Conservation (phyloP, 2,113 vertebrate genomes). For the Pomatorhinus ruficollis region DNA sequence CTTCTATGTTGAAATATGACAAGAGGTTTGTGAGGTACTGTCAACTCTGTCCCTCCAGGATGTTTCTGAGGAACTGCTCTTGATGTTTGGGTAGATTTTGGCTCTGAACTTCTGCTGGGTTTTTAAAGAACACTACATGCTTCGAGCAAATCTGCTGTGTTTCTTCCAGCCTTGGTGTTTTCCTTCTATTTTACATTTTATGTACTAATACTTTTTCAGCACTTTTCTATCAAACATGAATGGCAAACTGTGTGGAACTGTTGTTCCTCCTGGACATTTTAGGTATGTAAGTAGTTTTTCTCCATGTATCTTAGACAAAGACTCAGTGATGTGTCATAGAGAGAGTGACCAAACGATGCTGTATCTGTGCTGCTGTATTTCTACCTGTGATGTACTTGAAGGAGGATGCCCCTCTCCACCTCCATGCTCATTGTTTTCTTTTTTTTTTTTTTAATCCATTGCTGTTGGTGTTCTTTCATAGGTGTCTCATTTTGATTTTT, state of each 20-base stretch:
- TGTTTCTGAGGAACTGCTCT: not conserved
- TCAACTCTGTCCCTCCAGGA: not conserved
- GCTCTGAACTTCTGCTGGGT: not conserved
- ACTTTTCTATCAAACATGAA: not conserved
- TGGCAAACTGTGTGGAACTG: not conserved
- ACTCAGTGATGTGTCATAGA: slow-evolving; percentile 16
- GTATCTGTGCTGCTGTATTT: slow-evolving; percentile 55
- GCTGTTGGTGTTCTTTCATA: not conserved
- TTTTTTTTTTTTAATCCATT: not conserved
- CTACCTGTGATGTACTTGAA: slow-evolving; percentile 64
- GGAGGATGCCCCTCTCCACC: slow-evolving; percentile 18
- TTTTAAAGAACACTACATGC: slow-evolving; percentile 23
- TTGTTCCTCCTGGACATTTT: not conserved
- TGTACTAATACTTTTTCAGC: not conserved
- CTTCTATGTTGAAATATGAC: not conserved
- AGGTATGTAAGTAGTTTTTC: slow-evolving; percentile 59
- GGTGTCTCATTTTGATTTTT: not conserved
- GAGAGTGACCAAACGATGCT: slow-evolving; percentile 47
- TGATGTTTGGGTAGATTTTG: not conserved
- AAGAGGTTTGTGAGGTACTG: not conserved
- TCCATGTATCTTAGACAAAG: slow-evolving; percentile 39
- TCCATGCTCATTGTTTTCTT: not conserved
- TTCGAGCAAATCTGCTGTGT: not conserved
- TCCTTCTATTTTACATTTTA: not conserved
- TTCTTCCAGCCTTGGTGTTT: not conserved